Evolutionary conservation across 53 echinoderm and acorn worm species (phyloP).

Genomic region (Stichopus horrens): DNA sequence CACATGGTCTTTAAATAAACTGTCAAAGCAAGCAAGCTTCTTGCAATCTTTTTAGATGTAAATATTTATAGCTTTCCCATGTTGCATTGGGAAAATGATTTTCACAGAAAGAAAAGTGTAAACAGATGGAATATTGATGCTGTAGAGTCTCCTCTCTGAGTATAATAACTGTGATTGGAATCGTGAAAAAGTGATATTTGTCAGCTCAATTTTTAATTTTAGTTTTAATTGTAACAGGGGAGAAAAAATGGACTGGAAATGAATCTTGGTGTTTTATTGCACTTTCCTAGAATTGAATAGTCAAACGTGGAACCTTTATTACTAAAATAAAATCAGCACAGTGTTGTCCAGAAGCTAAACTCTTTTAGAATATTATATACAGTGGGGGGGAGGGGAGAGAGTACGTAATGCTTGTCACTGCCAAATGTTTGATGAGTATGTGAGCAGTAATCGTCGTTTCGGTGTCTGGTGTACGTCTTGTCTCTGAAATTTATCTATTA

Average conservation of each 20-base stretch:
- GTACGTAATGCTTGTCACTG: no score
- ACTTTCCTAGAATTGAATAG: constrained; percentile 5
- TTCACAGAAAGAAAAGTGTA: neutral
- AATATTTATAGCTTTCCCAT: neutral
- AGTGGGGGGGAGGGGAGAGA: no score
- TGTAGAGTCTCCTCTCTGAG: neutral
- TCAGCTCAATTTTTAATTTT: neutral
- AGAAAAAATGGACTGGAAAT: neutral
- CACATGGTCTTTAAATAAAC: no score
- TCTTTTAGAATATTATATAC: no score
- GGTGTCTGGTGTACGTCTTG: neutral
- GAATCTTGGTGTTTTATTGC: neutral
- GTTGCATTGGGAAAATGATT: neutral
- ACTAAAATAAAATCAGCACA: neutral
- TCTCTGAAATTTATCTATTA: neutral
- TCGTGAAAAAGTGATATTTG: neutral
- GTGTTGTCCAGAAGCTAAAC: no score
- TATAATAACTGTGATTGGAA: neutral
- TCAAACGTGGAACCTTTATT: neutral
- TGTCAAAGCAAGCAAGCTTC: neutral
- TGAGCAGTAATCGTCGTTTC: neutral
- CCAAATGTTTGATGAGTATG: constrained; percentile 2
- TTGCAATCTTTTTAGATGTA: neutral
- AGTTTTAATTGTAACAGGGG: neutral
- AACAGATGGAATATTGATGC: neutral